Evolutionary conservation across 1,140 invertebrate species (phyloP).

Genomic region (Bacillus rossius): DNA sequence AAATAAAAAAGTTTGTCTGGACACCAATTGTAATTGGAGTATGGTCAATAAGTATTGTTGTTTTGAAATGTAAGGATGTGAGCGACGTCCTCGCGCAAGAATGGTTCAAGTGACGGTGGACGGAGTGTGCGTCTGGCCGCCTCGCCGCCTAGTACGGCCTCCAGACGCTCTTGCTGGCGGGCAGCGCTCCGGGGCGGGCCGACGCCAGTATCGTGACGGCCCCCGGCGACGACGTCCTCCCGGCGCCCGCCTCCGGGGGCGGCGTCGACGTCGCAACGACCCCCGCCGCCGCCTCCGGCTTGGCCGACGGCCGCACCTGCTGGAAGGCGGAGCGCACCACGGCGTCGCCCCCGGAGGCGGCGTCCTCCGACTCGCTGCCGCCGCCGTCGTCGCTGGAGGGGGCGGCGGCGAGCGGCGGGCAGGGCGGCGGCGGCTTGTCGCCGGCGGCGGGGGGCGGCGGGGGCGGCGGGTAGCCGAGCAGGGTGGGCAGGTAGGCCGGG

Average conservation of each 20-base stretch:
- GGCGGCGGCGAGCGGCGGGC: background rate
- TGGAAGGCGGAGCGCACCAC: constrained; percentile 12
- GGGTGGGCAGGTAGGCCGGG: background rate
- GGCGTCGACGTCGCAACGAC: background rate
- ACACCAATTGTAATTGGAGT: too few species aligned
- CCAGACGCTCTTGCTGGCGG: constrained; percentile 10
- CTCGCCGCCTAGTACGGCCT: constrained; percentile 11
- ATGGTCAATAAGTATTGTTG: too few species aligned
- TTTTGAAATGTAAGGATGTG: too few species aligned
- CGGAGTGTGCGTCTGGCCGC: too few species aligned
- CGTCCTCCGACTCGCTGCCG: background rate
- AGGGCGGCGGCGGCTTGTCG: background rate
- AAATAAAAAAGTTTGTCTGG: too few species aligned
- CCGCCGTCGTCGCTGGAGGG: background rate
- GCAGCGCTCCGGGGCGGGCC: background rate
- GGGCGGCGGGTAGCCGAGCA: constrained; percentile 8
- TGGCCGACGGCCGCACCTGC: constrained; percentile 10
- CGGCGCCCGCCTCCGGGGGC: background rate
- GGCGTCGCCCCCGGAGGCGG: background rate
- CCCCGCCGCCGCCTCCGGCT: background rate
- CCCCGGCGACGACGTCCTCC: background rate
- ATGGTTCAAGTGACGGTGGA: too few species aligned
- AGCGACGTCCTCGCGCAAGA: too few species aligned
- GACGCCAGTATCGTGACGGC: constrained; percentile 4
- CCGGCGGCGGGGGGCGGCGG: background rate